Evolutionary conservation across 1,140 invertebrate species (phyloP), one percentile per base, ranked within the genome.

Genomic region (Orussus abietinus): DNA sequence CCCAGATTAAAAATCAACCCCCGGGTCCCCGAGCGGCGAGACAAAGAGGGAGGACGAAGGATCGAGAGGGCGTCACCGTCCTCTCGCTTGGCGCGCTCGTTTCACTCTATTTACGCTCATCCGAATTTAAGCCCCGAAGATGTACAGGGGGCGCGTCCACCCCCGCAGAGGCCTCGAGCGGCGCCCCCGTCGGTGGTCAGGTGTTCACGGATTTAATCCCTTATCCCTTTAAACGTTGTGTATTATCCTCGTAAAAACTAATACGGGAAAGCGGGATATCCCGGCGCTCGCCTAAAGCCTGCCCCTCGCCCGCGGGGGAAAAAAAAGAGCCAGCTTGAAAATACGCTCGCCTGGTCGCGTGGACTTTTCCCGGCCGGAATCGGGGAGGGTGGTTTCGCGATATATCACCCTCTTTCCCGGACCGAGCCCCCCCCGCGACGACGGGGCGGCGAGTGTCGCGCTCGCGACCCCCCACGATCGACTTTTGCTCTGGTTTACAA

Each of bases 241-340:
- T 71, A 73, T 69, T 71, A 69, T 68, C 61, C 62, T 72, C 70
- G 59, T 72, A 73, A 72, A 73, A 72, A 69, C 62, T 71, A 72
- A 73, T 72, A 69, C 64, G 63, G 57, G 38, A 25, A 25, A 25
- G 6, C 22, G n/a, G 22, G 6, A n/a, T 10, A 5, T 12, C 42
- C 48, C 51, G 43, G 36, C 56, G 53, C 56, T n/a, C 57, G 49
- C 55, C 62, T 64, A 66, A 66, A 67, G 53, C 64, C 63, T 66
- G 59, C 61, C 64, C 40, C 51, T 41, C 35, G 53, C 43, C 53
- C 44, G 39, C 15, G 37, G 44, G 49, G 15, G 20, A 26, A 4
- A 3, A 4, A 14, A 19, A 32, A 14, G 26, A 40, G 14, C n/a
- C 34, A 17, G 55, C 54, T 56, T 47, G 54, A 56, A 57, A 57